Conservation (phyloP, 2,113 vertebrate species). For the Quiscalus mexicanus region DNA sequence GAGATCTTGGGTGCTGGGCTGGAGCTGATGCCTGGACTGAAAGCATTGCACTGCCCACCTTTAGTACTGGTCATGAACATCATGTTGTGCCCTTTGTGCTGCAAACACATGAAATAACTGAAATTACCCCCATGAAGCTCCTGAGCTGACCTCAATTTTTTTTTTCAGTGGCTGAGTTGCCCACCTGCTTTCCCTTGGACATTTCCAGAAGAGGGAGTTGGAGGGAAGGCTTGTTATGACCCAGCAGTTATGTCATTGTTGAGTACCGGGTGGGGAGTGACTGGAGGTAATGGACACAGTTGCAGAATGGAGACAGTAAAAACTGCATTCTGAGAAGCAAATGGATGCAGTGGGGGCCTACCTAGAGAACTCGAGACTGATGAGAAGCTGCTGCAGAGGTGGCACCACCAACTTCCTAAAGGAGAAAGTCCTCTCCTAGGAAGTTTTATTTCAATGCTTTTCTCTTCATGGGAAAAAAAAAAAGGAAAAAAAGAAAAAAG, state of each 20-base stretch:
- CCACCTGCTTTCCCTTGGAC: neutral
- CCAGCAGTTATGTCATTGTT: neutral
- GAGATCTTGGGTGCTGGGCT: neutral
- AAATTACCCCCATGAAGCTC: neutral
- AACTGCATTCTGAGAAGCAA: neutral
- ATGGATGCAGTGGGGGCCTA: neutral
- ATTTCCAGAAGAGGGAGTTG: neutral
- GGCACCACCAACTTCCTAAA: neutral
- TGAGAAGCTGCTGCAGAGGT: neutral
- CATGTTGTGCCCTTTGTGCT: neutral
- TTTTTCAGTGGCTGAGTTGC: neutral
- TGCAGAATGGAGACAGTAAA: neutral
- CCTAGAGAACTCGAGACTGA: rapidly evolving
- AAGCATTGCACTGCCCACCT: neutral
- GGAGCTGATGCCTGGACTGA: neutral
- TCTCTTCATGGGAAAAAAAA: neutral
- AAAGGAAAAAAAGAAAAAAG: too few species aligned
- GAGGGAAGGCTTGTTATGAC: neutral
- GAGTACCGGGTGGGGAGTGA: neutral
- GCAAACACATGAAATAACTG: neutral
- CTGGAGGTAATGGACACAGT: neutral
- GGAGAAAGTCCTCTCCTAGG: neutral
- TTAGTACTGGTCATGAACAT: neutral
- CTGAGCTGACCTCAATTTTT: neutral
- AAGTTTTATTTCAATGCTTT: neutral